Conservation (phyloP, 1,140 invertebrate genomes). For the Ceratina japonica region DNA sequence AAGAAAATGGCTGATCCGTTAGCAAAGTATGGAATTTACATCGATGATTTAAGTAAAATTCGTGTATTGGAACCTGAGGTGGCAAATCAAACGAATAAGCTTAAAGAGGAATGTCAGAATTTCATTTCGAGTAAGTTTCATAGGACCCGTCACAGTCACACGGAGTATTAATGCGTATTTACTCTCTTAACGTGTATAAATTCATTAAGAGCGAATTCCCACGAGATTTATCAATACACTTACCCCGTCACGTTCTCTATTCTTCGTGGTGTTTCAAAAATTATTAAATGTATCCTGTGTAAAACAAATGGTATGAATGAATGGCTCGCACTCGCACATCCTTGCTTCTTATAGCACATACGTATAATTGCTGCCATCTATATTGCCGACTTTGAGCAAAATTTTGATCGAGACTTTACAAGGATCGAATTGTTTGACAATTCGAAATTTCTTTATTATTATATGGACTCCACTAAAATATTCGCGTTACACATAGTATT, state of each 20-base stretch:
- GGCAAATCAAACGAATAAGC: constrained; percentile 86
- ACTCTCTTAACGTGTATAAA: background rate
- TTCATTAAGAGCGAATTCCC: background rate
- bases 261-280: background rate
- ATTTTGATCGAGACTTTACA: constrained; percentile 10
- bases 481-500: background rate
- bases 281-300: background rate
- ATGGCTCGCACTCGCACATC: background rate
- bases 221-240: background rate
- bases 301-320: constrained; percentile 28
- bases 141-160: background rate
- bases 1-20: constrained; percentile 86
- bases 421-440: background rate
- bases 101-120: constrained; percentile 90
- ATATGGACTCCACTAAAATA: background rate
- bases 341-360: constrained; percentile 8
- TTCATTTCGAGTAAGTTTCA: constrained; percentile 88
- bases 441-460: background rate
- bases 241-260: constrained; percentile 2
- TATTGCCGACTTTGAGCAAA: constrained; percentile 7
- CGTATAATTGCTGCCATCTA: constrained; percentile 45
- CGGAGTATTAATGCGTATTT: background rate
- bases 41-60: constrained; percentile 93
- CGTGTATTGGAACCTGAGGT: constrained; percentile 89
- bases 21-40: constrained; percentile 87